Evolutionary conservation across 2,888 invertebrate genomes (phyloP), one percentile per base, ranked within the genome.

Genomic region (Callosobruchus maculatus): DNA sequence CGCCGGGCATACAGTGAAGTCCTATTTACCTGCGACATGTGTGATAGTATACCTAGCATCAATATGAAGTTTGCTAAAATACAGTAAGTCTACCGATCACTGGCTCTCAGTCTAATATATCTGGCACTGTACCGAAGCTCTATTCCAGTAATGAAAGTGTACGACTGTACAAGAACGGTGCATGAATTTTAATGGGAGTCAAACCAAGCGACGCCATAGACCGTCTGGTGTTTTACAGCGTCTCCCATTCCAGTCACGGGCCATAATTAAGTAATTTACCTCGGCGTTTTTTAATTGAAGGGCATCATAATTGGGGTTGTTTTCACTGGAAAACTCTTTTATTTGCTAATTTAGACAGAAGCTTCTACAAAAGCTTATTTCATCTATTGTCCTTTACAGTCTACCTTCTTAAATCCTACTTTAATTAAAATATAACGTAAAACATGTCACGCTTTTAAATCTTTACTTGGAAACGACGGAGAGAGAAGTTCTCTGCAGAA

Each of bases 351-450:
- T 49, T 49, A 49, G 49, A 49, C 49, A 13, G 49, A 49, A 49
- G 13, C 49, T 49, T 49, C 49, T 49, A 49, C 49, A 49, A 49
- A 49, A 49, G 49, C 49, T 18, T 49, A 49, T 49, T 49, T 49
- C 49, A 49, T 49, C 49, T 49, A 49, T 49, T 49, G 49, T 49
- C 49, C 18, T 18, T 49, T 49, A 49, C 49, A 49, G 49, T 49
- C 77, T 74, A 75, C 77, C 74, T 74, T 77, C 76, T 76, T 77
- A 79, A 80, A 81, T 81, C 80, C 80, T 73, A 75, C 78, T 81
- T 81, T 80, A 80, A 81, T 81, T 81, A 81, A 81, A 80, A 81
- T 79, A 80, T 81, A 80, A 78, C 79, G 80, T 79, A 79, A 80
- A 81, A 80, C 79, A 79, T 78, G 75, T 73, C 71, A 76, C 74